phyloP scores from a whole-genome alignment of 2,113 vertebrate genomes.

The Heliornis fulica region DNA sequence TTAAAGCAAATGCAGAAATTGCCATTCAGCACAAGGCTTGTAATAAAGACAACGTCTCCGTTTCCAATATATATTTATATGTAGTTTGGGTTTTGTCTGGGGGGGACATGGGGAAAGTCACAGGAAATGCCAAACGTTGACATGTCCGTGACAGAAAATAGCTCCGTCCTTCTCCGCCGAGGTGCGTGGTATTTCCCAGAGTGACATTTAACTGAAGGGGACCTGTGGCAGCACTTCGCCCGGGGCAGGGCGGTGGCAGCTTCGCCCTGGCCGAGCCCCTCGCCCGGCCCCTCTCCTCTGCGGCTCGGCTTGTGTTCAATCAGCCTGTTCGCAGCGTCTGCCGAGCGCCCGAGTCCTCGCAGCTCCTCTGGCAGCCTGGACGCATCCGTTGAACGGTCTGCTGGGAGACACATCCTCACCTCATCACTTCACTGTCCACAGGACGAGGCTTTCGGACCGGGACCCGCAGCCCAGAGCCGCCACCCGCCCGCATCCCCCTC shows the following conservation, averaged over 20 bases:
- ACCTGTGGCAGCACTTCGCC: neutral
- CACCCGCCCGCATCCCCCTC: neutral
- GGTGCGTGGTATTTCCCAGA: neutral
- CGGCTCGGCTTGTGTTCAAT: neutral
- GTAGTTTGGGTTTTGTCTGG: neutral
- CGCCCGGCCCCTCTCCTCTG: neutral
- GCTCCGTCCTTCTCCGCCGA: neutral
- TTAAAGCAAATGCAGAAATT: slow-evolving; percentile 10
- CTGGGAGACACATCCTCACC: neutral
- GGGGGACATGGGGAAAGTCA: neutral
- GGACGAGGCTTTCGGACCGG: neutral
- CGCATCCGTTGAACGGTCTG: neutral
- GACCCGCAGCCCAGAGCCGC: neutral
- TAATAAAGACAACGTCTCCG: neutral
- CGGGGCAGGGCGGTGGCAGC: neutral
- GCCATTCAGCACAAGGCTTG: neutral
- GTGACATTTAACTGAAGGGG: neutral
- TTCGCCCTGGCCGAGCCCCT: neutral
- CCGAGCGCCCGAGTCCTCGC: neutral
- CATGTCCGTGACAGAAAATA: neutral
- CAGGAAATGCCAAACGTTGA: neutral
- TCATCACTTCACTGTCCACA: neutral
- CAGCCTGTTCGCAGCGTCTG: neutral
- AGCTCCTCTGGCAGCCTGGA: neutral
- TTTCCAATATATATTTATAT: slow-evolving; percentile 2